Conservation (phyloP, 2,113 vertebrate species). For the Pristiophorus japonicus region DNA sequence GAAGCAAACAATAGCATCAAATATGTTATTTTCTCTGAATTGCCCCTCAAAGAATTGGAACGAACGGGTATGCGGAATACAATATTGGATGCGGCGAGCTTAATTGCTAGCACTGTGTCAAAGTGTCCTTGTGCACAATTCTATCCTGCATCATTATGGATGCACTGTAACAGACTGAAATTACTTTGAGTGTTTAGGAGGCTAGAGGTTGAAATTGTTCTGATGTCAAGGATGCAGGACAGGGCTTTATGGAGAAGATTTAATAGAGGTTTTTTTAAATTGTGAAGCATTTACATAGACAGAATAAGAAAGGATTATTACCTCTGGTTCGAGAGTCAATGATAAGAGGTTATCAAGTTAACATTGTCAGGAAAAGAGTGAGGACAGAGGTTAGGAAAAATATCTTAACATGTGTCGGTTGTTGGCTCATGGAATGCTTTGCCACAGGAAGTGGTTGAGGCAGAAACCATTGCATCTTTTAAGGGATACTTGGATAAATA, state of each 20-base stretch:
- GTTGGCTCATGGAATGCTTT: not conserved
- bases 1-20: not conserved
- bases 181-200: not conserved
- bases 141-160: not conserved
- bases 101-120: not conserved
- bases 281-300: not conserved
- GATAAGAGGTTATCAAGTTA: not conserved
- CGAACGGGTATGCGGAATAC: no score
- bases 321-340: not conserved
- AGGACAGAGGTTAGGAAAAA: not conserved
- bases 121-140: not conserved
- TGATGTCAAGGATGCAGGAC: not conserved
- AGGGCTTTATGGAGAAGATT: not conserved
- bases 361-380: not conserved
- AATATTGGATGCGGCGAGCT: not conserved
- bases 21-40: not conserved
- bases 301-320: not conserved
- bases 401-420: not conserved
- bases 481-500: not conserved
- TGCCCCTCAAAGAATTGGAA: no score
- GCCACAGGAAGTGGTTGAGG: no score
- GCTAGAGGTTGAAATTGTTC: not conserved
- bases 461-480: not conserved
- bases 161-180: not conserved
- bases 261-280: not conserved